These are phyloP conservation scores for Oriolus oriolus DNA, from an alignment of 2,113 vertebrate species.

Conservation along the genomic window DNA sequence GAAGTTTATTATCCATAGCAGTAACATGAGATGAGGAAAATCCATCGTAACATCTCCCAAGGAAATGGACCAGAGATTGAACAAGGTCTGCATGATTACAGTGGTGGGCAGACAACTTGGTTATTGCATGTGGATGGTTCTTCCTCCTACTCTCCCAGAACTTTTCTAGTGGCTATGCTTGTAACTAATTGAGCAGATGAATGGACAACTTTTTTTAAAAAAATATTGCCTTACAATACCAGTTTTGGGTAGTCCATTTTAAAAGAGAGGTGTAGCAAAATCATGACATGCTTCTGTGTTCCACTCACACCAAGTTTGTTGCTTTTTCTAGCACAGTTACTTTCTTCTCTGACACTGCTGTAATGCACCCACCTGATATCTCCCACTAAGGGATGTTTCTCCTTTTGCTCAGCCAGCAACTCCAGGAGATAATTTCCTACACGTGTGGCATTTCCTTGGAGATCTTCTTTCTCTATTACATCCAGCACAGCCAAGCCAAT, in stretches of 20 bases:
- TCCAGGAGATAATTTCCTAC: constrained; percentile 82
- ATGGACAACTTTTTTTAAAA: neutral
- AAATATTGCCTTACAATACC: neutral
- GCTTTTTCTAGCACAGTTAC: neutral
- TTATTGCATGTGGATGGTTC: neutral
- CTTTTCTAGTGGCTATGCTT: neutral
- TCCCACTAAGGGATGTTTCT: constrained; percentile 87
- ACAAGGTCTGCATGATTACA: neutral
- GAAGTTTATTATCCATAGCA: neutral
- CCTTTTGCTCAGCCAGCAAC: constrained; percentile 80
- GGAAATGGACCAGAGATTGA: neutral
- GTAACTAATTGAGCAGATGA: neutral
- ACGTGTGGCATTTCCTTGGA: constrained; percentile 82
- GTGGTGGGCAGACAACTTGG: neutral
- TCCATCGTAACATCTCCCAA: neutral
- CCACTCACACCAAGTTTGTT: neutral
- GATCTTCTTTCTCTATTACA: constrained; percentile 88
- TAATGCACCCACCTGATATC: constrained; percentile 79
- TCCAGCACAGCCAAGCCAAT: constrained; percentile 90
- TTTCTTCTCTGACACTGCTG: neutral
- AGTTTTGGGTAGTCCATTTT: neutral
- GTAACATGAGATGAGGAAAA: neutral
- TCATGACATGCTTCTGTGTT: neutral
- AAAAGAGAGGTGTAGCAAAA: neutral
- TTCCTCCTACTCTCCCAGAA: neutral